Base-by-base conservation (phyloP, 2,888 invertebrate species). In the Brachypterus glaber region DNA sequence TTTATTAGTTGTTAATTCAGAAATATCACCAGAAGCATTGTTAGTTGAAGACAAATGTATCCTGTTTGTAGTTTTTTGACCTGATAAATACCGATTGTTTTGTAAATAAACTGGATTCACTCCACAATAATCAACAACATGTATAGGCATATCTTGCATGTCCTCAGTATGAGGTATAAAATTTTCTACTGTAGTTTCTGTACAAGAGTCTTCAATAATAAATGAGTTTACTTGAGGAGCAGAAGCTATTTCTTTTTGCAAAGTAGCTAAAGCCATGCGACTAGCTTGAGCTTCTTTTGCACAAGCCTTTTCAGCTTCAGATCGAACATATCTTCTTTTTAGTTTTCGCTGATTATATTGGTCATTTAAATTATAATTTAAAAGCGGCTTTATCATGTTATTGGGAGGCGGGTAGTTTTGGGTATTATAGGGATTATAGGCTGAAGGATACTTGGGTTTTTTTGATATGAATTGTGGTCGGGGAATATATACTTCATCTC, bases 261-360 rank as follows among this genome's bases (percentile, higher is more conserved):
- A 49, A 41, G 61, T 63, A 41, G 67, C 66, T 33, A 68, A 49
- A 30, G 67, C 67, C 44, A 64, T 47, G n/a, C 64, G 49, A 45
- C 66, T 66, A 1, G 66, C 67, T 26, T 64, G 60, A 3, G 66
- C 66, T 48, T 67, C 67, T 50, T 66, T 64, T 0, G 62, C 57
- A 38, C 63, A 64, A 3, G 63, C 64, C 39, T 60, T 62, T 40
- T 64, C 64, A 2, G 63, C 64, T 49, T 64, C 62, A 2, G 54
- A 46, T 32, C 57, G 48, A 33, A 60, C 50, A 40, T 50, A 54
- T 40, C 57, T 59, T 7, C 57, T 48, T 35, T 62, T 62, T n/a
- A 54, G 45, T 44, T 55, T 55, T 30, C 51, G 51, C 8, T 54
- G 56, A 30, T 53, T 50, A 33, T 48, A 51, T 1, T 48, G 39